A percentile compares a stretch with the other conserved stretches of the same genome.
These are phyloP conservation scores for Galerucella nymphaeae DNA, from an alignment of 2,888 invertebrate species.

Conservation along the genomic window DNA sequence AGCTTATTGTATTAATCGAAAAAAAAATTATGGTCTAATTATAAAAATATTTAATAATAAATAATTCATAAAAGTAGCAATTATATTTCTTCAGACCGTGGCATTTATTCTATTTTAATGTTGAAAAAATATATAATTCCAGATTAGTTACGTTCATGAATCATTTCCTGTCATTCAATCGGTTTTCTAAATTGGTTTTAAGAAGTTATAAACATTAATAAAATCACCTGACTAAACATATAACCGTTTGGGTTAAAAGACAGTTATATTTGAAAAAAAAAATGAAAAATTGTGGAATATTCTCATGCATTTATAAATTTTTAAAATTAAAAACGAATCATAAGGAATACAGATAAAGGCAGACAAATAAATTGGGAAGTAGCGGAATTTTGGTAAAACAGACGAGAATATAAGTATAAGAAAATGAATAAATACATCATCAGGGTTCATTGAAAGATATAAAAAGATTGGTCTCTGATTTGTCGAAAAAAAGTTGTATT, in stretches of 20 bases:
- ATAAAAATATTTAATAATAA: slow-evolving; percentile 41
- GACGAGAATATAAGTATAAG: too few relatives aligned
- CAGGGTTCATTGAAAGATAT: too few relatives aligned
- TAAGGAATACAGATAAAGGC: too few relatives aligned
- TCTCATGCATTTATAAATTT: too few relatives aligned
- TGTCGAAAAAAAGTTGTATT: background rate
- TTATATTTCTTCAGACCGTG: slow-evolving; percentile 37
- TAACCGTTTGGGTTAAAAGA: slow-evolving; percentile 7
- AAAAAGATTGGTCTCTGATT: slow-evolving; percentile 9
- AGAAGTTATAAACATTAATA: slow-evolving; percentile 30
- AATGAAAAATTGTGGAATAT: too few relatives aligned
- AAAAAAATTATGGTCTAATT: slow-evolving; percentile 31
- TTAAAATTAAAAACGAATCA: too few relatives aligned
- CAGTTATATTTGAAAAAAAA: slow-evolving; percentile 9
- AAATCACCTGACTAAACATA: slow-evolving; percentile 23
- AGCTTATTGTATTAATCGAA: slow-evolving; percentile 38
- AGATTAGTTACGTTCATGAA: slow-evolving; percentile 42
- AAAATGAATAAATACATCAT: too few relatives aligned
- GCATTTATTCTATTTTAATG: slow-evolving; percentile 41
- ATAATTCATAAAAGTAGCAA: slow-evolving; percentile 42
- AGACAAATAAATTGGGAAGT: background rate
- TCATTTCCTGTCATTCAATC: slow-evolving; percentile 46
- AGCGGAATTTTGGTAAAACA: too few relatives aligned
- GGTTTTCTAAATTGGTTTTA: slow-evolving; percentile 39
- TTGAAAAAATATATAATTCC: slow-evolving; percentile 38